phyloP scores from a whole-genome alignment of 1,140 invertebrate species.

The Paraescarpia echinospica region DNA sequence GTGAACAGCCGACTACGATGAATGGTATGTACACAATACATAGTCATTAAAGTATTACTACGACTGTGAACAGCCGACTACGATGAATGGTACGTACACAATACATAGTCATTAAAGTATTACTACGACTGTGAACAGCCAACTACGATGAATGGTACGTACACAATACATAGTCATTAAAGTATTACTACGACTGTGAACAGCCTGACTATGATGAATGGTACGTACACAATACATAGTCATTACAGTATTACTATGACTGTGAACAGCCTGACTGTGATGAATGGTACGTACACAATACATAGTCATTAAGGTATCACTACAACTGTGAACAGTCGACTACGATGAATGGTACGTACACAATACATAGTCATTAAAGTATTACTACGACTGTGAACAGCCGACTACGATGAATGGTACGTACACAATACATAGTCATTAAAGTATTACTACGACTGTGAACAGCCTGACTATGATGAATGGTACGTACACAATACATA shows the following conservation, averaged over 20 bases:
- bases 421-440: slow-evolving; percentile 85
- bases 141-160: slow-evolving; percentile 46
- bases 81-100: slow-evolving; percentile 66
- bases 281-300: slow-evolving; percentile 70
- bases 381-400: no score
- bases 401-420: slow-evolving; percentile 40
- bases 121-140: no score
- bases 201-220: neutral
- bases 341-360: slow-evolving; percentile 59
- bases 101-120: no score
- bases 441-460: no score
- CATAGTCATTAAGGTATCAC: no score
- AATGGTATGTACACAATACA: slow-evolving; percentile 73
- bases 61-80: neutral
- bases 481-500: slow-evolving; percentile 77
- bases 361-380: no score
- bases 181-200: no score
- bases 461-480: neutral
- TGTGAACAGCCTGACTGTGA: neutral
- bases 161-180: slow-evolving; percentile 90
- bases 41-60: no score
- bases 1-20: neutral
- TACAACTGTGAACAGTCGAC: no score
- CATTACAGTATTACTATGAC: no score
- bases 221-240: slow-evolving; percentile 80